Evolutionary conservation across 2,113 vertebrate species (phyloP).

Genomic region (Oostethus manadensis): DNA sequence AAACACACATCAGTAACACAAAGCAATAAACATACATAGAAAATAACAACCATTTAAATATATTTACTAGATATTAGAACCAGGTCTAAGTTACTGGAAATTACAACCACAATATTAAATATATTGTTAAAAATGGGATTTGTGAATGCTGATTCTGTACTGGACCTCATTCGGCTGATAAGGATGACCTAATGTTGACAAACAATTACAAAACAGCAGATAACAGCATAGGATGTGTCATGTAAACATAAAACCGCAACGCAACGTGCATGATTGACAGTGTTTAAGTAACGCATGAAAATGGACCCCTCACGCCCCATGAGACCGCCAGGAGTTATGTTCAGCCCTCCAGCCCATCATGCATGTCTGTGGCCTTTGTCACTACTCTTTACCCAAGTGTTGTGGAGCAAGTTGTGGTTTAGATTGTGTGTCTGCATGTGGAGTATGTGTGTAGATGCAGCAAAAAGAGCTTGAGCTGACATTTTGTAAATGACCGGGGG

Average conservation of each 20-base stretch:
- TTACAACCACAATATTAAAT: no score
- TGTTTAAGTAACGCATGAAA: slow-evolving; percentile 65
- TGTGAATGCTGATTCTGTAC: no score
- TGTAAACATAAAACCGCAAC: slow-evolving; percentile 41
- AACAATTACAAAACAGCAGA: neutral
- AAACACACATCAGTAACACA: slow-evolving; percentile 16
- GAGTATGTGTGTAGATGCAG: slow-evolving; percentile 5
- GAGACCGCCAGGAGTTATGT: slow-evolving; percentile 32
- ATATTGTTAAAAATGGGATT: no score
- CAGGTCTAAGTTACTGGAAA: no score
- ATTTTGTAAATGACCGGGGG: slow-evolving; percentile 47
- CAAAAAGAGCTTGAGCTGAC: slow-evolving; percentile 35
- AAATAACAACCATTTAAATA: neutral
- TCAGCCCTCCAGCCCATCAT: slow-evolving; percentile 7
- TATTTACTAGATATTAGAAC: no score
- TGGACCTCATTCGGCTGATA: no score
- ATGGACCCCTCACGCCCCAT: slow-evolving; percentile 39
- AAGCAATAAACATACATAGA: slow-evolving; percentile 5
- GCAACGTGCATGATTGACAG: slow-evolving; percentile 36
- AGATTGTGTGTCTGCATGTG: slow-evolving; percentile 9
- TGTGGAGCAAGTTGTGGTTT: slow-evolving; percentile 35
- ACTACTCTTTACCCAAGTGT: slow-evolving; percentile 46
- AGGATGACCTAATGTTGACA: neutral
- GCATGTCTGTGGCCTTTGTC: slow-evolving; percentile 26
- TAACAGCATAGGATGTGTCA: slow-evolving; percentile 52